These are phyloP conservation scores for Drosophila rhopaloa DNA, from an alignment of 1,140 invertebrate species.

Conservation along the genomic window DNA sequence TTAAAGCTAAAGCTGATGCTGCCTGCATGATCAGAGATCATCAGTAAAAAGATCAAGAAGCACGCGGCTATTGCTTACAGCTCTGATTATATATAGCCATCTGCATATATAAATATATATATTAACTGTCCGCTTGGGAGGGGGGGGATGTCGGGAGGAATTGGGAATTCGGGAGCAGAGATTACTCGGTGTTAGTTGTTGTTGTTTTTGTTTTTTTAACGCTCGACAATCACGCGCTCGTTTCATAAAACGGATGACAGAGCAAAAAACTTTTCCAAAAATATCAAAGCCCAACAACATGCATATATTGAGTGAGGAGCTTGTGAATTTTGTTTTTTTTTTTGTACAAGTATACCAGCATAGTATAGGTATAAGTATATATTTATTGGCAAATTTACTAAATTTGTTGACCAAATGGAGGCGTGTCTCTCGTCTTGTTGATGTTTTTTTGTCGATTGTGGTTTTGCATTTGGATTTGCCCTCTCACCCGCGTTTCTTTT, in stretches of 20 bases:
- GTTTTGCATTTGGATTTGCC: constrained; percentile 17
- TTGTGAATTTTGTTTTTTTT: constrained; percentile 24
- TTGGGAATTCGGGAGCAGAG: constrained; percentile 27
- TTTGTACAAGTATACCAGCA: neutral
- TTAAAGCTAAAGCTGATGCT: neutral
- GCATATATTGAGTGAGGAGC: constrained; percentile 33
- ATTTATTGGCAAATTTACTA: constrained; percentile 4
- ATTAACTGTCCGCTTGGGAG: neutral
- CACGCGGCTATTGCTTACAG: constrained; percentile 7
- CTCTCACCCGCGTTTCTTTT: constrained; percentile 20
- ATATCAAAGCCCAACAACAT: constrained; percentile 50
- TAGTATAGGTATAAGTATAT: constrained; percentile 5
- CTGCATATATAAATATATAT: neutral
- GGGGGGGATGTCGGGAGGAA: constrained; percentile 1
- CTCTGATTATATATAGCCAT: neutral
- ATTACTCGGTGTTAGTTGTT: constrained; percentile 22
- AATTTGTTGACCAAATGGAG: constrained; percentile 38
- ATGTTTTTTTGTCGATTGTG: neutral
- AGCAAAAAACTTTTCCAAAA: constrained; percentile 58
- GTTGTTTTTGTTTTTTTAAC: constrained; percentile 23
- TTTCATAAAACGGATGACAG: constrained; percentile 49
- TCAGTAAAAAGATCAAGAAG: constrained; percentile 10
- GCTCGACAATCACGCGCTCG: constrained; percentile 62
- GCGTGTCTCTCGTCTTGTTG: constrained; percentile 23
- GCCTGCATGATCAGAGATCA: constrained; percentile 10